These are phyloP conservation scores for Leucophora obtusa DNA, from an alignment of 2,888 invertebrate species.

Conservation along the genomic window DNA sequence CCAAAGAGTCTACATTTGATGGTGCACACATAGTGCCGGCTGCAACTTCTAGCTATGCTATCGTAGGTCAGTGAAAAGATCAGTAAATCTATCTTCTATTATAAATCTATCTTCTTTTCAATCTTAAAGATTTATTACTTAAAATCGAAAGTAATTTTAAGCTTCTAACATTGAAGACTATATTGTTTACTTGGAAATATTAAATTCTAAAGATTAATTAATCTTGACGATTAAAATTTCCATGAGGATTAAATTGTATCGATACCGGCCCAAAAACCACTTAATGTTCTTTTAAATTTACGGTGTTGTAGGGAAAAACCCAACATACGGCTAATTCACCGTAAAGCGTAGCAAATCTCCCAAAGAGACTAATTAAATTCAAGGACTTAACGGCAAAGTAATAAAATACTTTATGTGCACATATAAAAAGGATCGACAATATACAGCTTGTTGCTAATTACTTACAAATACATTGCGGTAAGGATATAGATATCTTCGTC, in stretches of 20 bases:
- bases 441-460: slow-evolving; percentile 40
- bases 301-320: slow-evolving; percentile 1
- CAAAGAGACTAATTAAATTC: slow-evolving; percentile 31
- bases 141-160: too few species aligned
- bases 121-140: too few species aligned
- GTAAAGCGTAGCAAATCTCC: slow-evolving; percentile 21
- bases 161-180: too few species aligned
- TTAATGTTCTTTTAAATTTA: slow-evolving; percentile 14
- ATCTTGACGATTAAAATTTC: slow-evolving; percentile 24
- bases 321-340: slow-evolving; percentile 24
- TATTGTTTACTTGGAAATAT: not conserved
- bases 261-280: slow-evolving; percentile 7
- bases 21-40: too few species aligned
- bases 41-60: too few species aligned
- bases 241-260: not conserved
- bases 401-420: slow-evolving; percentile 7
- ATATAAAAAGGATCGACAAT: not conserved
- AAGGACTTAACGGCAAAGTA: slow-evolving; percentile 15
- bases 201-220: slow-evolving; percentile 22
- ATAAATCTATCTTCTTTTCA: too few species aligned
- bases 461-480: slow-evolving; percentile 47
- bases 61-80: too few species aligned
- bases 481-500: slow-evolving; percentile 8
- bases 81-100: too few species aligned
- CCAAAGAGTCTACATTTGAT: too few species aligned